Conservation (phyloP, 2,113 vertebrate genomes). For the Uria aalge region DNA sequence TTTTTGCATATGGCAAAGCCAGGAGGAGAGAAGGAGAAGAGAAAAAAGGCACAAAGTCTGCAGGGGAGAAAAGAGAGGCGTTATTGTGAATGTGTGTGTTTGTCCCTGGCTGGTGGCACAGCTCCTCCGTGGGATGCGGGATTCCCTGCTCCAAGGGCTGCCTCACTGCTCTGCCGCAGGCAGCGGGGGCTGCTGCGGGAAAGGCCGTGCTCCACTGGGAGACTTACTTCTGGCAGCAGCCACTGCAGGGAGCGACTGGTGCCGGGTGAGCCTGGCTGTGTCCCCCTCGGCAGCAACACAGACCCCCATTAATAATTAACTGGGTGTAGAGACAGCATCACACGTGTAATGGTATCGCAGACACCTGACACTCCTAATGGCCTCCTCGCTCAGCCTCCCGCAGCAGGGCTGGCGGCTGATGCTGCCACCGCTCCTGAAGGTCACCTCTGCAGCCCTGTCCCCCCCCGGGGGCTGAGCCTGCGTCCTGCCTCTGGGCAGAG, state of each 20-base stretch:
- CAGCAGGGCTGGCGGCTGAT: not conserved
- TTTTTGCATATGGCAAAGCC: constrained; percentile 49
- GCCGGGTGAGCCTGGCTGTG: not conserved
- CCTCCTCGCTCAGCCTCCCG: fast-evolving
- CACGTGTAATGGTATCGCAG: not conserved
- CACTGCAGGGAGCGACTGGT: fast-evolving
- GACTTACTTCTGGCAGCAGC: not conserved
- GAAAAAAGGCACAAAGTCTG: constrained; percentile 47
- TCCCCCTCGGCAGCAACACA: not conserved
- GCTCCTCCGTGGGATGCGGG: constrained; percentile 32
- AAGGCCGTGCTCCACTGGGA: not conserved
- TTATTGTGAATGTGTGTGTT: constrained; percentile 39
- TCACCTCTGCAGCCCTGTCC: not conserved
- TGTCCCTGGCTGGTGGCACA: constrained; percentile 47
- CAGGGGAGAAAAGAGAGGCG: constrained; percentile 50
- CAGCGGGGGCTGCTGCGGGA: not conserved
- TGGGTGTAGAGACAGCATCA: not conserved
- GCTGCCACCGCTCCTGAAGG: not conserved
- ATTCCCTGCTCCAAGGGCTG: constrained; percentile 5
- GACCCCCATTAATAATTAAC: constrained; percentile 34
- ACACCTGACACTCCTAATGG: constrained; percentile 13
- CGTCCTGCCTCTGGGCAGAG: fast-evolving
- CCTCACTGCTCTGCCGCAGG: not conserved
- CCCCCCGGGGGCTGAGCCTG: fast-evolving
- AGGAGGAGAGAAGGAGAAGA: constrained; percentile 44